Base-by-base conservation (phyloP, 2,888 invertebrate species). In the Lymantria monacha region DNA sequence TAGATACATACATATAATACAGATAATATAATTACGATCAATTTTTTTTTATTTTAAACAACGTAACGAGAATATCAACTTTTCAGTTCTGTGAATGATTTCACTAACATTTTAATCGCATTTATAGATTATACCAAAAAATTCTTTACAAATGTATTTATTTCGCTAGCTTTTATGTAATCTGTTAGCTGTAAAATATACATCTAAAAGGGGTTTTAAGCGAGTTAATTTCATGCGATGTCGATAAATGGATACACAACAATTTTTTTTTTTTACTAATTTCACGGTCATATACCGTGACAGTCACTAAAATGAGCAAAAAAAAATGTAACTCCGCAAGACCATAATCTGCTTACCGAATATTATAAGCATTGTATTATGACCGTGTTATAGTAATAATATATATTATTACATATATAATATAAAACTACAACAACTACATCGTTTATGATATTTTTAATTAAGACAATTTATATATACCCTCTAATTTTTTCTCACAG, bases 21-120 rank as follows among this genome's bases (percentile, higher is more conserved):
- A 84, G 67, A 80, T 68, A n/a, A 81, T 75, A 81, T 76, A 84
- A 81, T 85, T 82, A 85, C 75, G 78, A 72, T 80, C 79, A 79
- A 81, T 79, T 67, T 75, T 75, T 77, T 83, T 79, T 80, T 75
- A 85, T 83, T 79, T 80, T 75, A 85, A 87, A 87, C 81, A 90
- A 88, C 82, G 81, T 87, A 91, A 91, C 89, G 86, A 89, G 84
- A 86, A 87, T 85, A 87, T 84, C 79, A 83, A 76, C 87, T 86
- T 84, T 86, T 92, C 92, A 92, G 91, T 91, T 88, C 91, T 90
- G 91, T 92, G 91, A 91, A 86, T 87, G 70, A 74, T 79, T 67
- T 91, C 91, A 91, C 91, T 88, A 90, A 90, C 87, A 78, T 79
- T 78, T 72, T 73, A 79, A 79, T 75, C 74, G 73, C 72, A 76